These are phyloP conservation scores for Noctua pronuba DNA, from an alignment of 2,888 invertebrate genomes.

Conservation along the genomic window DNA sequence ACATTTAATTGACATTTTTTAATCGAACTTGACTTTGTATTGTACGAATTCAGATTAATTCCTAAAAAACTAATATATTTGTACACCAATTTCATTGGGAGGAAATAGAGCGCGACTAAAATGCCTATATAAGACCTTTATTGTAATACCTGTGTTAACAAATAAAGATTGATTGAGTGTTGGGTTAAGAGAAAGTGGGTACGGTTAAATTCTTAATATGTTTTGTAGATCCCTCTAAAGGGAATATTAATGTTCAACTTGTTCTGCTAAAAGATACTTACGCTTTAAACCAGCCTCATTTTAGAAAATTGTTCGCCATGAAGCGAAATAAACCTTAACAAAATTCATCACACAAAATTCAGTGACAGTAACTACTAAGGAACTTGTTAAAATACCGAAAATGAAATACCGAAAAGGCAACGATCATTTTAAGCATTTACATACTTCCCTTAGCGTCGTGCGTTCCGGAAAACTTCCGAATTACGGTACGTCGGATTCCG, in stretches of 20 bases:
- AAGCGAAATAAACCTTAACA: neutral
- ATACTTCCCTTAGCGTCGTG: slow-evolving; percentile 55
- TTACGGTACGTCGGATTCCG: slow-evolving; percentile 59
- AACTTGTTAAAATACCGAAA: slow-evolving; percentile 37
- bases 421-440: slow-evolving; percentile 59
- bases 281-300: neutral
- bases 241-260: neutral
- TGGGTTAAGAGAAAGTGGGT: neutral
- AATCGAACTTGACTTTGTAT: no score
- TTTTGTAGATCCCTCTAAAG: neutral
- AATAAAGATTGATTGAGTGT: no score
- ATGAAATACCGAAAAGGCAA: slow-evolving; percentile 46
- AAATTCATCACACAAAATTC: slow-evolving; percentile 6
- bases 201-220: neutral
- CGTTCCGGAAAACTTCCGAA: slow-evolving; percentile 64
- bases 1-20: no score
- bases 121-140: no score
- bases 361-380: slow-evolving; percentile 33
- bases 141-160: no score
- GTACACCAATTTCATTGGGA: no score
- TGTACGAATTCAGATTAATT: no score
- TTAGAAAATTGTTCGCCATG: neutral
- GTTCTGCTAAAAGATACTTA: neutral
- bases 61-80: no score
- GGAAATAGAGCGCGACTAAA: no score